A percentile compares a stretch with the other conserved stretches of the same genome.
Evolutionary conservation across 1,140 invertebrate species (phyloP).

Genomic region (Semibalanus balanoides): DNA sequence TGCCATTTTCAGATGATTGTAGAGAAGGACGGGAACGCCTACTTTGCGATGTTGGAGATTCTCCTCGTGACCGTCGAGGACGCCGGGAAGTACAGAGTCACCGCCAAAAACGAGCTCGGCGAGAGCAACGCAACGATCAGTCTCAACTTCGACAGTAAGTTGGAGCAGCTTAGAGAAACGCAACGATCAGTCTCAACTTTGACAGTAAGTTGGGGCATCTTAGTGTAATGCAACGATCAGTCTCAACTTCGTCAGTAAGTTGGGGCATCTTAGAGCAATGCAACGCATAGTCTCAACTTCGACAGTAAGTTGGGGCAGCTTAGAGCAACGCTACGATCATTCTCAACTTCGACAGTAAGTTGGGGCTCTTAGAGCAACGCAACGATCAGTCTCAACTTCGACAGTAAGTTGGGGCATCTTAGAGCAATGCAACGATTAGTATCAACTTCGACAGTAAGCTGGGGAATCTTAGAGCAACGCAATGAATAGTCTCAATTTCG

Average conservation of each 20-base stretch:
- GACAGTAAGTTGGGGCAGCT: conserved; percentile 93
- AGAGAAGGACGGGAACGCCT: conserved; percentile 81
- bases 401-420: too few relatives aligned
- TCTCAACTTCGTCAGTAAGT: conserved; percentile 96
- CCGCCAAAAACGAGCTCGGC: conserved; percentile 88
- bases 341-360: too few relatives aligned
- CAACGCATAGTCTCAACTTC: conserved; percentile 90
- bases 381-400: too few relatives aligned
- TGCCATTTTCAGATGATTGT: conserved; percentile 58
- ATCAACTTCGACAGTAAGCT: conserved; percentile 95
- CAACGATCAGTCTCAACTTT: conserved; percentile 90
- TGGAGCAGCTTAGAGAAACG: conserved; percentile 81
- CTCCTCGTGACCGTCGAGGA: conserved; percentile 89
- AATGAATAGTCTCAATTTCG: conserved; percentile 90
- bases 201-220: conserved; percentile 93
- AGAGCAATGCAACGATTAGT: conserved; percentile 90
- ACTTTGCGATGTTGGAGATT: conserved; percentile 81
- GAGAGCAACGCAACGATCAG: conserved; percentile 92
- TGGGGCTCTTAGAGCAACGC: too few relatives aligned
- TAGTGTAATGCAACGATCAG: conserved; percentile 92
- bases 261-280: conserved; percentile 81
- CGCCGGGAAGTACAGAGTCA: conserved; percentile 92
- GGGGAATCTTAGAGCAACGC: conserved; percentile 89
- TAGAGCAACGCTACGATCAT: too few relatives aligned
- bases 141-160: conserved; percentile 96